Conservation (phyloP, 2,797 vertebrate species). For the Zenarchopterus dispar region DNA sequence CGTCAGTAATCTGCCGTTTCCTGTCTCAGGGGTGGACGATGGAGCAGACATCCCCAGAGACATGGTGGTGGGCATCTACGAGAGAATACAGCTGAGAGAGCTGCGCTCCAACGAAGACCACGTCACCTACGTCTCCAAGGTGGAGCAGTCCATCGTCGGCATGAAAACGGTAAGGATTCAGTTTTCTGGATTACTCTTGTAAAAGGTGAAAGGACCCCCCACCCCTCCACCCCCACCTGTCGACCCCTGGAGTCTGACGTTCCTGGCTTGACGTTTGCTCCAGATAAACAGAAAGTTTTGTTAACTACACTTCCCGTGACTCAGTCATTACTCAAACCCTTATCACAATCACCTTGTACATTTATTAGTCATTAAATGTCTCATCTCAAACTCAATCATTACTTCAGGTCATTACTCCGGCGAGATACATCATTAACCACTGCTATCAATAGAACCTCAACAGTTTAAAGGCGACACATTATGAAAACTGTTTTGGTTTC, state of each 20-base stretch:
- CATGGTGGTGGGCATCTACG: conserved; percentile 97
- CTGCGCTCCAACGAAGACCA: conserved; percentile 98
- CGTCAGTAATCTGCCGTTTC: conserved; percentile 10
- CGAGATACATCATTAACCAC: conserved; percentile 55
- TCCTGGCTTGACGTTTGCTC: background rate
- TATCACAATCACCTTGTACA: conserved; percentile 55
- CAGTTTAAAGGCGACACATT: conserved; percentile 26
- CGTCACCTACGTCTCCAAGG: conserved; percentile 97
- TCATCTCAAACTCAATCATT: conserved; percentile 58
- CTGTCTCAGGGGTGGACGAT: conserved; percentile 90
- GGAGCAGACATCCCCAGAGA: conserved; percentile 97
- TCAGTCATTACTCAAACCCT: conserved; percentile 53
- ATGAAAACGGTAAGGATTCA: conserved; percentile 90
- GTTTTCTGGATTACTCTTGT: background rate
- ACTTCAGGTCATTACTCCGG: conserved; percentile 61
- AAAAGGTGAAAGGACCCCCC: too few relatives aligned
- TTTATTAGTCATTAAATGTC: conserved; percentile 71
- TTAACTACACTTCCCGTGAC: conserved; percentile 27
- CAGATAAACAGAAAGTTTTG: conserved; percentile 1
- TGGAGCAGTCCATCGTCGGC: conserved; percentile 95
- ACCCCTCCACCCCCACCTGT: too few relatives aligned
- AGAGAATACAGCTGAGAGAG: conserved; percentile 95
- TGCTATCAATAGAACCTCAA: conserved; percentile 33
- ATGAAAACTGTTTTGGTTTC: too few relatives aligned
- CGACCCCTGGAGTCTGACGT: background rate